Percentiles rank a stretch among this genome's conserved stretches.
Evolutionary conservation across 2,888 invertebrate genomes (phyloP).

Genomic region (Kuschelorhynchus macadamiae): DNA sequence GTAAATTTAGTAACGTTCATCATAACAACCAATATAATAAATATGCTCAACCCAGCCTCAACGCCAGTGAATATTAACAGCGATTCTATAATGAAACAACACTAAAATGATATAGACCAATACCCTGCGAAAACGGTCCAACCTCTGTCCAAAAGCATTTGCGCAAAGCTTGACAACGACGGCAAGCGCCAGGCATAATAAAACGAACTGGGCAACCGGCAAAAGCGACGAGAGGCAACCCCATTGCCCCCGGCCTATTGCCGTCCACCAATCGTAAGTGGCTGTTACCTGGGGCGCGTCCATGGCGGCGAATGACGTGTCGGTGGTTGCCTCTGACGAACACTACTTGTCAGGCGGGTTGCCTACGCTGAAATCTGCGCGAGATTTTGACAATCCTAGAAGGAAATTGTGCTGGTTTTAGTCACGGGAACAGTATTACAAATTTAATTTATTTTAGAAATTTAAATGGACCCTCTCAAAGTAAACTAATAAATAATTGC

Average conservation of each 20-base stretch:
- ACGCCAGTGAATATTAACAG: slow-evolving; percentile 17
- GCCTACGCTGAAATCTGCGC: slow-evolving; percentile 17
- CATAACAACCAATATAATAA: slow-evolving; percentile 11
- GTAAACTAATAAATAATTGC: too few species aligned
- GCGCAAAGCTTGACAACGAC: slow-evolving; percentile 65
- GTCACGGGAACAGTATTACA: slow-evolving; percentile 2
- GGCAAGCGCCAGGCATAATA: slow-evolving; percentile 60
- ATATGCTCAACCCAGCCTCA: background rate
- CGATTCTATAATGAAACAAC: slow-evolving; percentile 31
- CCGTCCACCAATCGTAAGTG: slow-evolving; percentile 61
- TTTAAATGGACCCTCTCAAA: too few species aligned
- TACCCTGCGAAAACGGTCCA: slow-evolving; percentile 61
- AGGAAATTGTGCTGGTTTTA: slow-evolving; percentile 17
- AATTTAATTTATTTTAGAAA: background rate
- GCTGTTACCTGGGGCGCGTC: slow-evolving; percentile 67
- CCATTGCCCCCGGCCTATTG: slow-evolving; percentile 61
- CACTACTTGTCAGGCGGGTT: slow-evolving; percentile 17
- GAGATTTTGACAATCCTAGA: background rate
- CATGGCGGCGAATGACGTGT: slow-evolving; percentile 21
- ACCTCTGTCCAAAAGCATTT: slow-evolving; percentile 60
- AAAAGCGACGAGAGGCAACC: slow-evolving; percentile 53
- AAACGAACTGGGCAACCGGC: slow-evolving; percentile 36
- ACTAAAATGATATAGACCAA: slow-evolving; percentile 32
- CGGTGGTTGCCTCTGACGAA: slow-evolving; percentile 31
- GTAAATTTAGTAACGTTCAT: slow-evolving; percentile 7